Percentiles rank a stretch among this genome's conserved stretches.
Evolutionary conservation across 2,888 invertebrate genomes (phyloP).

Genomic region (Dichetophora obliterata): DNA sequence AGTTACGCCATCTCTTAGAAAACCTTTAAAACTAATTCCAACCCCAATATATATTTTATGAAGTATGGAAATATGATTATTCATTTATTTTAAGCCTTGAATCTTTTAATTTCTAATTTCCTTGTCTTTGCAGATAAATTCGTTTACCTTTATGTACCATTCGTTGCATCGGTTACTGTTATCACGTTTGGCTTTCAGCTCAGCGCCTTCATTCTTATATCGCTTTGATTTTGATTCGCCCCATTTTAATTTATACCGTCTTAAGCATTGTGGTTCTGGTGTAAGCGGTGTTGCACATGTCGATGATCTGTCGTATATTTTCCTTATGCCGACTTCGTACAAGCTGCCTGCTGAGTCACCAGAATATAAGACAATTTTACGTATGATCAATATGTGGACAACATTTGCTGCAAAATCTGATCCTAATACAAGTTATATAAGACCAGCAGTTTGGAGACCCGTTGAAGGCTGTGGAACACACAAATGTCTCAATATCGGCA

Average conservation of each 20-base stretch:
- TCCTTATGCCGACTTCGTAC: slow-evolving; percentile 57
- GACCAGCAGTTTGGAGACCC: slow-evolving; percentile 55
- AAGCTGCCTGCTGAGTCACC: slow-evolving; percentile 51
- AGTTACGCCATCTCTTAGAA: no score
- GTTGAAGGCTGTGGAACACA: slow-evolving; percentile 44
- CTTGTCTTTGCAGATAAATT: slow-evolving; percentile 48
- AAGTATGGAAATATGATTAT: no score
- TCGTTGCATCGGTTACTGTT: slow-evolving; percentile 55
- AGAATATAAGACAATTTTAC: slow-evolving; percentile 61
- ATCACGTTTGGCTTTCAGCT: slow-evolving; percentile 55
- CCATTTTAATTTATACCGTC: slow-evolving; percentile 61
- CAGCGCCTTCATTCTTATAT: slow-evolving; percentile 61
- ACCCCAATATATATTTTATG: no score
- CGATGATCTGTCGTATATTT: slow-evolving; percentile 66
- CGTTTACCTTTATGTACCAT: slow-evolving; percentile 58
- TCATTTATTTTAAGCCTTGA: not conserved
- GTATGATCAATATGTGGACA: slow-evolving; percentile 63
- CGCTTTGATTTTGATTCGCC: slow-evolving; percentile 65
- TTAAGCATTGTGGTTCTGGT: slow-evolving; percentile 52
- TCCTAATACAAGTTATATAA: slow-evolving; percentile 58
- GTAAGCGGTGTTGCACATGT: slow-evolving; percentile 62
- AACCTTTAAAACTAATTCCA: no score
- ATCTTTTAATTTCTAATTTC: not conserved
- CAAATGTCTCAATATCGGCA: slow-evolving; percentile 60
- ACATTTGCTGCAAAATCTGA: slow-evolving; percentile 61